Evolutionary conservation across 2,888 invertebrate species (phyloP), one percentile per base, ranked within the genome.

Genomic region (Selenia dentaria): DNA sequence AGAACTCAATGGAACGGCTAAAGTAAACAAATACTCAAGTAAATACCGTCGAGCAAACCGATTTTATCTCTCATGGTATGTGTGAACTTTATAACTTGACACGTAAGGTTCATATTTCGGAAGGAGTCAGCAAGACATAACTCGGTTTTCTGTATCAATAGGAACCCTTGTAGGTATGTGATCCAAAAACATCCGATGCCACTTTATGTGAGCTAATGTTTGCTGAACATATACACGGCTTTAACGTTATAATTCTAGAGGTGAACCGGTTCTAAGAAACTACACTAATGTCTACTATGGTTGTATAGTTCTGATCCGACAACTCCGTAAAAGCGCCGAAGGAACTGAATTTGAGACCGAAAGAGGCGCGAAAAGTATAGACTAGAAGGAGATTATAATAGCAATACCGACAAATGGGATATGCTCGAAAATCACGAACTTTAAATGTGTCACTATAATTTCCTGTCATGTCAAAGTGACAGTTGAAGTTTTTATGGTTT

Each of bases 101-200:
- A 0, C 0, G 6, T 62, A 65, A 52, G 54, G 63, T 59, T 39
- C 16, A 52, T 12, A 41, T 39, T 60, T 1, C 29, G 32, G 12
- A 0, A 18, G 11, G 0, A 4, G 26, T 18, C 48, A 35, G 42
- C 32, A 24, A 36, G 25, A 31, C 24, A 31, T 36, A 52, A 44
- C 57, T 53, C 55, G 58, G 59, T 64, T 61, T 67, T 65, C 61
- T 56, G 64, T 75, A 79, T 81, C 75, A 79, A 79, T 78, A 76
- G 74, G 66, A 67, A 70, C 74, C 68, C 74, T 82, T 81, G 78
- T 81, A 8, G 22, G 8, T 22, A 69, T 72, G 71, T 76, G 83
- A 81, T 80, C 77, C 69, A 67, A 77, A 80, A 79, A 80, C 79
- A 79, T 83, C 77, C 77, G 74, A 82, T 70, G 72, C 68, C 74